phyloP scores from a whole-genome alignment of 64 coral and sea anemone species.

The Acropora yongei region DNA sequence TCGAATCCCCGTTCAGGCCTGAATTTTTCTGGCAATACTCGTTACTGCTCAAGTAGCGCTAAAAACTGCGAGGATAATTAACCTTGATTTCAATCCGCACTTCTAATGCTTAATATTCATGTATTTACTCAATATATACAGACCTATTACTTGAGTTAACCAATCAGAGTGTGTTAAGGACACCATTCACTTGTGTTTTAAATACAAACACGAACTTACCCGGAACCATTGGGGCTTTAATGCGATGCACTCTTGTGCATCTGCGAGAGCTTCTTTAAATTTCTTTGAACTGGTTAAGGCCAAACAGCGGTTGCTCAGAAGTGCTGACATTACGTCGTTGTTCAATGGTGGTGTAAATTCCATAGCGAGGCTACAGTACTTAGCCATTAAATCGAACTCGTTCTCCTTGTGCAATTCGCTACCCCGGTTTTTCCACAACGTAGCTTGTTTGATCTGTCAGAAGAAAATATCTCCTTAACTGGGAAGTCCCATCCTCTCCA shows the following conservation, averaged over 20 bases:
- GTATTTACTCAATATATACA: too few relatives aligned
- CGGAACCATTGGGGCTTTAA: constrained; percentile 51
- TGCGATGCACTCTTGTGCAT: constrained; percentile 49
- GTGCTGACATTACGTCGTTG: neutral
- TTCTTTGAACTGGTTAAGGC: constrained; percentile 29
- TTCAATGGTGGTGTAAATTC: constrained; percentile 36
- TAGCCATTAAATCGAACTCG: neutral
- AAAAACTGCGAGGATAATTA: too few relatives aligned
- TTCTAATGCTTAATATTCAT: too few relatives aligned
- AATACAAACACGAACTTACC: neutral
- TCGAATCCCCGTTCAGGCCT: too few relatives aligned
- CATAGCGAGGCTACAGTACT: constrained; percentile 51
- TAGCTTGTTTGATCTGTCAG: neutral
- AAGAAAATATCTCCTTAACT: neutral
- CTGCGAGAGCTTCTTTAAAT: constrained; percentile 28
- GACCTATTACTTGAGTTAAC: too few relatives aligned
- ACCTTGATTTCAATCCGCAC: too few relatives aligned
- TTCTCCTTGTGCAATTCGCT: constrained; percentile 2
- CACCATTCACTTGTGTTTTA: too few relatives aligned
- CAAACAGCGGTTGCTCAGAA: constrained; percentile 47
- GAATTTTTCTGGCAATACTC: too few relatives aligned
- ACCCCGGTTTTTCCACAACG: constrained; percentile 45
- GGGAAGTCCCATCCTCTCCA: too few relatives aligned
- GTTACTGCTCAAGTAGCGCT: too few relatives aligned
- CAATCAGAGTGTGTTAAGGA: too few relatives aligned